phyloP scores from a whole-genome alignment of 2,797 vertebrate species.

The Leuciscus waleckii region DNA sequence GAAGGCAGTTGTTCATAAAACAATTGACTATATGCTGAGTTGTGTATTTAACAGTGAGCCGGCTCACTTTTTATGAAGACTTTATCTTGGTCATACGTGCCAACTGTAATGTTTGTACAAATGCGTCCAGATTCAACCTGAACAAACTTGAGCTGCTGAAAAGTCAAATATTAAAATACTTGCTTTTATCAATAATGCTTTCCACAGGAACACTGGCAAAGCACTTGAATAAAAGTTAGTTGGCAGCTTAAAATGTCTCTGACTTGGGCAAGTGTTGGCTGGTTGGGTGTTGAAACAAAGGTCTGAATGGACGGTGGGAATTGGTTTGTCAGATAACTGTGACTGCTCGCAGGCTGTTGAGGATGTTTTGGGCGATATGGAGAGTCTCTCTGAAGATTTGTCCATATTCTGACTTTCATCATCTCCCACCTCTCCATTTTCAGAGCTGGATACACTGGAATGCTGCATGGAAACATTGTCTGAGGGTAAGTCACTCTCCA shows the following conservation, averaged over 20 bases:
- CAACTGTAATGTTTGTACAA: neutral
- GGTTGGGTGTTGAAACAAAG: conserved; percentile 20
- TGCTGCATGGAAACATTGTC: conserved; percentile 68
- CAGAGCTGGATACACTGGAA: conserved; percentile 73
- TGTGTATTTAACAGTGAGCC: conserved; percentile 53
- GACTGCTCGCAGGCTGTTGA: neutral
- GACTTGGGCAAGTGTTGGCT: conserved; percentile 52
- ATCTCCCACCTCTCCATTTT: conserved; percentile 48
- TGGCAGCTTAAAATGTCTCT: conserved; percentile 55
- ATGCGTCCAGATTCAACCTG: neutral
- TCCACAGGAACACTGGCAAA: conserved; percentile 12
- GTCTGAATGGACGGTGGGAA: conserved; percentile 51
- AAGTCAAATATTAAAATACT: neutral
- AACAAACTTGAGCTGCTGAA: neutral
- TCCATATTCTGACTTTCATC: conserved; percentile 59
- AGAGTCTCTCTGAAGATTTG: conserved; percentile 44
- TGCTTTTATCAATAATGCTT: neutral
- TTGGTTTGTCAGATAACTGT: conserved; percentile 31
- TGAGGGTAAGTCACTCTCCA: conserved; percentile 64
- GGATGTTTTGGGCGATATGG: conserved; percentile 20
- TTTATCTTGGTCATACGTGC: neutral
- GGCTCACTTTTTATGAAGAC: conserved; percentile 50
- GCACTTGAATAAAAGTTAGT: neutral
- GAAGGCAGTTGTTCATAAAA: conserved; percentile 12
- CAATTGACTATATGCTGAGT: neutral